Evolutionary conservation across 2,888 invertebrate species (phyloP).

Genomic region (Trichopria drosophilae): DNA sequence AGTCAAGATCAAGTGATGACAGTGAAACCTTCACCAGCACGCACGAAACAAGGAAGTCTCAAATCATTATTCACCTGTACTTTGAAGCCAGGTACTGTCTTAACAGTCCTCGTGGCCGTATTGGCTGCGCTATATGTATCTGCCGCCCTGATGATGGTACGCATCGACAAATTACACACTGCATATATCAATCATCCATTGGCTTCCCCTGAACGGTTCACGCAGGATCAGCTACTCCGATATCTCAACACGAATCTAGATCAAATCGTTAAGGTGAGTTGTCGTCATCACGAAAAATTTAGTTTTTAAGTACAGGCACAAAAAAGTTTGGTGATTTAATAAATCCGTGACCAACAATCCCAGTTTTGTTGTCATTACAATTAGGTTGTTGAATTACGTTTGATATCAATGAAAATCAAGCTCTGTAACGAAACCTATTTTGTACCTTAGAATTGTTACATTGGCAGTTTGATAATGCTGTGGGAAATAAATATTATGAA

Average conservation of each 20-base stretch:
- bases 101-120: slow-evolving; percentile 49
- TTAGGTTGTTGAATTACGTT: not conserved
- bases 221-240: slow-evolving; percentile 51
- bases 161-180: slow-evolving; percentile 52
- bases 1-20: not conserved
- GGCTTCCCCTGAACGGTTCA: slow-evolving; percentile 52
- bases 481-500: no score
- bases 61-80: no score
- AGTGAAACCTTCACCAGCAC: no score
- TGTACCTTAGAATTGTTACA: no score
- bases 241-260: slow-evolving; percentile 75
- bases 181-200: slow-evolving; percentile 54
- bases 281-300: no score
- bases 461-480: no score
- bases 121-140: slow-evolving; percentile 52
- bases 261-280: slow-evolving; percentile 78
- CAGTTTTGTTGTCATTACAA: slow-evolving; percentile 2
- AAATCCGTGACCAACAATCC: no score
- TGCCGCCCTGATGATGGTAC: slow-evolving; percentile 54
- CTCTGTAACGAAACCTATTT: no score
- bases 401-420: slow-evolving; percentile 6
- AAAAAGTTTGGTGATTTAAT: slow-evolving; percentile 5
- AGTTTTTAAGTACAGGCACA: slow-evolving; percentile 12
- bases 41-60: no score
- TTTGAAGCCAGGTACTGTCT: slow-evolving; percentile 46